A percentile compares a stretch with the other conserved stretches of the same genome.
phyloP scores from a whole-genome alignment of 2,888 invertebrate species.

The Patella caerulea region DNA sequence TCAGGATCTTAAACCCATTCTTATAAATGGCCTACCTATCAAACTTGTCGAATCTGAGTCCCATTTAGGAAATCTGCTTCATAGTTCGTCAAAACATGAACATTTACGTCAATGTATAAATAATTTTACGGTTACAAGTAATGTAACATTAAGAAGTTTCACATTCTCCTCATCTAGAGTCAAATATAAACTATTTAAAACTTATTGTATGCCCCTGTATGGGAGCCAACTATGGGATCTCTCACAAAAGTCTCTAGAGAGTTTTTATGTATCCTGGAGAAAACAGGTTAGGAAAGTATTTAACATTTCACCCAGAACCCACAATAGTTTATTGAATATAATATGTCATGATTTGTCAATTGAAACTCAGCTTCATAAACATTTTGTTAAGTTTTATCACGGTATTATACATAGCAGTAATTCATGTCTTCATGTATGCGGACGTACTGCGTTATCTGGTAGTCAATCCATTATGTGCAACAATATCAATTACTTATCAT shows the following conservation, averaged over 20 bases:
- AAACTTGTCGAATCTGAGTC: background rate
- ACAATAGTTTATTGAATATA: background rate
- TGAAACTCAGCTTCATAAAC: background rate
- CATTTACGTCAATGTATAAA: background rate
- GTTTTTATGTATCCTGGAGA: background rate
- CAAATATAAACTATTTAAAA: background rate
- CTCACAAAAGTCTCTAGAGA: background rate
- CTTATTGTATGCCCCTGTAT: background rate
- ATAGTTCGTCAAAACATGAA: background rate
- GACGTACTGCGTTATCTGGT: background rate
- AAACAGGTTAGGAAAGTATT: background rate
- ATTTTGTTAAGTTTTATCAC: background rate
- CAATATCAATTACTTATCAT: background rate
- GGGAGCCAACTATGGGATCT: background rate
- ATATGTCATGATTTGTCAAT: background rate
- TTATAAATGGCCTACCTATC: background rate
- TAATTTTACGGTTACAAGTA: background rate
- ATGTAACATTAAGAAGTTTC: background rate
- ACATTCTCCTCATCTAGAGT: background rate
- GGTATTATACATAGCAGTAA: background rate
- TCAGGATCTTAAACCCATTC: background rate
- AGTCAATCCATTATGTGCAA: background rate
- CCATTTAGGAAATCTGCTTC: background rate
- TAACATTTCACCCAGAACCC: background rate
- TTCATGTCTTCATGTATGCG: background rate